These are phyloP conservation scores for Beaufortia kweichowensis DNA, from an alignment of 2,113 vertebrate species.

Conservation along the genomic window DNA sequence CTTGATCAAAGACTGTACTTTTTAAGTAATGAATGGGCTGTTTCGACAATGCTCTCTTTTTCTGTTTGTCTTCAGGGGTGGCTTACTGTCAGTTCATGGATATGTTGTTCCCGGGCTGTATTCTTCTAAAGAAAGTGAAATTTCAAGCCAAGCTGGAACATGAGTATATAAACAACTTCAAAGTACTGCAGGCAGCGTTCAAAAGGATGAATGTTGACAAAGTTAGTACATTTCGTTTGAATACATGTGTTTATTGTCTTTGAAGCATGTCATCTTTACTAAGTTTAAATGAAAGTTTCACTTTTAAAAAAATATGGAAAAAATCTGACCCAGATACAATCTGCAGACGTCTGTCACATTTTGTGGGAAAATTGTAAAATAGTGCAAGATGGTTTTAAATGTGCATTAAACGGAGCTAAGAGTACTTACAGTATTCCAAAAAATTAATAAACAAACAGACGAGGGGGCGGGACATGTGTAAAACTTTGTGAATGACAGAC, in stretches of 20 bases:
- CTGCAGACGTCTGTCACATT: no score
- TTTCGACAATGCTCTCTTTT: constrained; percentile 2
- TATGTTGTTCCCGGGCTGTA: constrained; percentile 95
- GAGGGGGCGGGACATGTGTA: no score
- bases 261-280: not conserved
- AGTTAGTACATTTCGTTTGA: constrained; percentile 70
- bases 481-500: no score
- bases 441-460: no score
- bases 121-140: constrained; percentile 96
- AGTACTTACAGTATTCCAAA: no score
- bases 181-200: constrained; percentile 95
- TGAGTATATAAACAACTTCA: constrained; percentile 98
- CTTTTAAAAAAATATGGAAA: no score
- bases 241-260: not conserved
- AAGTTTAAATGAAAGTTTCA: no score
- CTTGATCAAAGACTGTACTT: constrained; percentile 23
- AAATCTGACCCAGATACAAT: no score
- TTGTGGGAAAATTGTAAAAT: no score
- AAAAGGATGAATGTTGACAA: constrained; percentile 98
- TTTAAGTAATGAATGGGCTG: not conserved
- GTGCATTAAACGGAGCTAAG: no score
- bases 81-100: constrained; percentile 99
- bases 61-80: constrained; percentile 76
- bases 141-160: constrained; percentile 98
- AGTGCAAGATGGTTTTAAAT: no score